phyloP scores from a whole-genome alignment of 2,113 vertebrate species.

The Coptodon rendalli region DNA sequence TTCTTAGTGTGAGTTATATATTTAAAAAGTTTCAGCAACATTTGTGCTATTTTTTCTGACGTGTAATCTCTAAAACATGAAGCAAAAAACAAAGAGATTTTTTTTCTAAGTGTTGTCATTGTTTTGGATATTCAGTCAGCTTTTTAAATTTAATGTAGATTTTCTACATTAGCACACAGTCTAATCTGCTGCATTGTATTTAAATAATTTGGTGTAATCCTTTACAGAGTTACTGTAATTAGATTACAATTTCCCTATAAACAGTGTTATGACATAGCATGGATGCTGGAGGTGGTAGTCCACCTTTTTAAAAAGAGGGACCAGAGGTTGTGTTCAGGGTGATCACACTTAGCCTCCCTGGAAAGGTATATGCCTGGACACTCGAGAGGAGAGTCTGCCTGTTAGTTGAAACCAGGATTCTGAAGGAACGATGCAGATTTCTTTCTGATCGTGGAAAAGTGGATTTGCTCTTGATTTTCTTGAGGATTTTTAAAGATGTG shows the following conservation, averaged over 20 bases:
- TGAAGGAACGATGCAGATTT: fast-evolving
- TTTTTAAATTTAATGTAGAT: background rate
- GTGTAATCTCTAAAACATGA: background rate
- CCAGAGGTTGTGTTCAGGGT: background rate
- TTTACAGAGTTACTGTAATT: background rate
- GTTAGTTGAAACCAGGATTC: background rate
- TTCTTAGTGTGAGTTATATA: background rate
- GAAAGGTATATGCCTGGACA: background rate
- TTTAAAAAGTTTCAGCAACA: background rate
- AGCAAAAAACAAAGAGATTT: background rate
- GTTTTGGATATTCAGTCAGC: background rate
- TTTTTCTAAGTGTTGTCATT: background rate
- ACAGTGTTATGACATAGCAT: background rate
- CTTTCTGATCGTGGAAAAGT: fast-evolving
- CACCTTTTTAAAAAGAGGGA: background rate
- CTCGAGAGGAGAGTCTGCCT: background rate
- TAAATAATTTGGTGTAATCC: background rate
- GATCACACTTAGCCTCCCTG: background rate
- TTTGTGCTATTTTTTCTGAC: background rate
- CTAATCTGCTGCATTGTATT: background rate
- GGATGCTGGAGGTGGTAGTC: background rate
- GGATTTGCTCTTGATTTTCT: background rate
- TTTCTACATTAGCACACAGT: background rate
- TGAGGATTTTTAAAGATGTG: background rate
- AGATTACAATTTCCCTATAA: background rate